Percentiles rank a stretch among this genome's conserved stretches.
phyloP scores from a whole-genome alignment of 2,113 vertebrate species.

The Chinchilla lanigera region DNA sequence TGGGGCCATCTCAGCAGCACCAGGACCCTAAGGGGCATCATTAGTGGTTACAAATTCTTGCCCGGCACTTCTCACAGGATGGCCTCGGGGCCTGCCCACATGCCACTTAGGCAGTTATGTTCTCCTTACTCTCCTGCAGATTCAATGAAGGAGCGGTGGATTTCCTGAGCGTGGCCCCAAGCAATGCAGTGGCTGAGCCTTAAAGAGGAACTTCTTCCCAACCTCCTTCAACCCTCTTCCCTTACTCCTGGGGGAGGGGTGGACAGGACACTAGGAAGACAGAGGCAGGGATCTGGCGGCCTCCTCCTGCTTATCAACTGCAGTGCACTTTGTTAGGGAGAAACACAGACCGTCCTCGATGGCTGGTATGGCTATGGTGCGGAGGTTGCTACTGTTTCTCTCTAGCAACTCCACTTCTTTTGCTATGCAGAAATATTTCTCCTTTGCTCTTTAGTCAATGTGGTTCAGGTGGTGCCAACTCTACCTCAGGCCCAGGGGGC shows the following conservation, averaged over 20 bases:
- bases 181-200: neutral
- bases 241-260: neutral
- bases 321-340: neutral
- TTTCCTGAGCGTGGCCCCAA: neutral
- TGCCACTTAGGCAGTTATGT: conserved; percentile 53
- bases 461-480: neutral
- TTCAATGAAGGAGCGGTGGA: conserved; percentile 37
- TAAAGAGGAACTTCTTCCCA: neutral
- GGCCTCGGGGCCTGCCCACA: conserved; percentile 45
- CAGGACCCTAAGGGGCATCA: conserved; percentile 53
- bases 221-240: neutral
- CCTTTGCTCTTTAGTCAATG: neutral
- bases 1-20: conserved; percentile 58
- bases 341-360: neutral
- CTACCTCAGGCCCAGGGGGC: neutral
- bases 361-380: fast-evolving
- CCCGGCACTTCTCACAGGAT: conserved; percentile 65
- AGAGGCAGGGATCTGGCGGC: neutral
- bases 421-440: neutral
- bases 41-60: conserved; percentile 73
- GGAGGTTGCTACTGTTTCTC: neutral
- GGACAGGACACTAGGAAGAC: neutral
- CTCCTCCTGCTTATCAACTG: neutral
- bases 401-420: neutral
- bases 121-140: conserved; percentile 55